Evolutionary conservation across 2,113 vertebrate species (phyloP).

Genomic region (Semnornis frantzii): DNA sequence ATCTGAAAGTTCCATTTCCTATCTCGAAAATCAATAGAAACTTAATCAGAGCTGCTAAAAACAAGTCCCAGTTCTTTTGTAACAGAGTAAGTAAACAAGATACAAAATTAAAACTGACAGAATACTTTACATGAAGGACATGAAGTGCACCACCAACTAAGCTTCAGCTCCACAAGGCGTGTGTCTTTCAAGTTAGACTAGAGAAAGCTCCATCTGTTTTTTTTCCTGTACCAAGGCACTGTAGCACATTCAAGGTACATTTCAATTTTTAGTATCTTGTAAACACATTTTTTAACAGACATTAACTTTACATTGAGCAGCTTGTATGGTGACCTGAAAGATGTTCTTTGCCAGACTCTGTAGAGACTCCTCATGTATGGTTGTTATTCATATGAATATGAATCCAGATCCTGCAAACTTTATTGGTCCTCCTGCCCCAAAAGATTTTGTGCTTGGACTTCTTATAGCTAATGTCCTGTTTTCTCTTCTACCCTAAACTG

Average conservation of each 20-base stretch:
- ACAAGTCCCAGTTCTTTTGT: slow-evolving; percentile 74
- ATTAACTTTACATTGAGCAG: slow-evolving; percentile 51
- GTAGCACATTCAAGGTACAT: slow-evolving; percentile 18
- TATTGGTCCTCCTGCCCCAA: background rate
- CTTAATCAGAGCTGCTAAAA: slow-evolving; percentile 80
- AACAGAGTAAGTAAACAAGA: slow-evolving; percentile 76
- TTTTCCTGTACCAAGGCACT: slow-evolving; percentile 28
- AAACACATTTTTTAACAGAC: slow-evolving; percentile 15
- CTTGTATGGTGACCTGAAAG: slow-evolving; percentile 3
- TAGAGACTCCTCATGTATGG: background rate
- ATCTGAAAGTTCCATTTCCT: slow-evolving; percentile 78
- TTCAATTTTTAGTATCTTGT: background rate
- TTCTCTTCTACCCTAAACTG: background rate
- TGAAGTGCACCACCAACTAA: slow-evolving; percentile 46
- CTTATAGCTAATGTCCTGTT: background rate
- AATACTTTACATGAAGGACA: slow-evolving; percentile 73
- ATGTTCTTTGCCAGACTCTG: slow-evolving; percentile 13
- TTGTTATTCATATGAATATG: background rate
- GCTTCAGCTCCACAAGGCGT: slow-evolving; percentile 16
- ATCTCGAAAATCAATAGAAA: slow-evolving; percentile 80
- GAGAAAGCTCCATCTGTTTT: slow-evolving; percentile 65
- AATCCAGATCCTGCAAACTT: background rate
- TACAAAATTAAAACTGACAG: slow-evolving; percentile 79
- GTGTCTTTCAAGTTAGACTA: slow-evolving; percentile 54
- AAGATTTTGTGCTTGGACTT: background rate